These are phyloP conservation scores for Pedionomus torquatus DNA, from an alignment of 2,113 vertebrate genomes.

Conservation along the genomic window DNA sequence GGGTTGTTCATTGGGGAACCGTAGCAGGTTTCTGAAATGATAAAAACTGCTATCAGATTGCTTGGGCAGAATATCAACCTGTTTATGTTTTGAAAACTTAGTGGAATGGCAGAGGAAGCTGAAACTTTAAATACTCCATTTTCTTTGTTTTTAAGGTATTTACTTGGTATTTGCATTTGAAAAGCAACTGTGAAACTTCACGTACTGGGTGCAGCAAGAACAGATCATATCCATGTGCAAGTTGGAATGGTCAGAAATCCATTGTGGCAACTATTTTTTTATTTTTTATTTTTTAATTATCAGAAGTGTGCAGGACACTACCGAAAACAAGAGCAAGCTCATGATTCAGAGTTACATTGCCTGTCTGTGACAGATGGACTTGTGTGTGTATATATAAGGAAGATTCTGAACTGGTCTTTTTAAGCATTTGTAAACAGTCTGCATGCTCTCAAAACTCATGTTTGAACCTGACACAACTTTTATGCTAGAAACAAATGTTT, in stretches of 20 bases:
- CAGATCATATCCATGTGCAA: slow-evolving; percentile 21
- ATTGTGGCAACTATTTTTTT: slow-evolving; percentile 68
- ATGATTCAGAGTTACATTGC: slow-evolving; percentile 56
- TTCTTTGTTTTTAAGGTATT: slow-evolving; percentile 81
- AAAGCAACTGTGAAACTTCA: slow-evolving; percentile 79
- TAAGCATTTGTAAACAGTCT: slow-evolving; percentile 62
- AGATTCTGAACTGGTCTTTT: slow-evolving; percentile 68
- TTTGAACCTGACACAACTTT: slow-evolving; percentile 17
- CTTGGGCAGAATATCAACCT: neutral
- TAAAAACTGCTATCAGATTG: no score
- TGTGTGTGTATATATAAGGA: slow-evolving; percentile 61
- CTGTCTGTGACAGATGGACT: slow-evolving; percentile 78
- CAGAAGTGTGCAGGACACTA: slow-evolving; percentile 65
- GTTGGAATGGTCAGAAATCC: slow-evolving; percentile 49
- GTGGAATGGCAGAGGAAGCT: neutral
- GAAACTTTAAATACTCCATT: neutral
- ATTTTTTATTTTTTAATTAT: slow-evolving; percentile 70
- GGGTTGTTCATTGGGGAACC: neutral
- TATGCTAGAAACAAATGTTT: slow-evolving; percentile 7
- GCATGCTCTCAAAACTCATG: slow-evolving; percentile 42
- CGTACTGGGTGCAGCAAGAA: neutral
- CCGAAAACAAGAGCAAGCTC: slow-evolving; percentile 56
- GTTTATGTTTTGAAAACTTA: neutral
- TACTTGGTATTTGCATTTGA: slow-evolving; percentile 96
- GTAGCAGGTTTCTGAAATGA: no score